phyloP scores from a whole-genome alignment of 2,113 vertebrate species.

The Phainopepla nitens region DNA sequence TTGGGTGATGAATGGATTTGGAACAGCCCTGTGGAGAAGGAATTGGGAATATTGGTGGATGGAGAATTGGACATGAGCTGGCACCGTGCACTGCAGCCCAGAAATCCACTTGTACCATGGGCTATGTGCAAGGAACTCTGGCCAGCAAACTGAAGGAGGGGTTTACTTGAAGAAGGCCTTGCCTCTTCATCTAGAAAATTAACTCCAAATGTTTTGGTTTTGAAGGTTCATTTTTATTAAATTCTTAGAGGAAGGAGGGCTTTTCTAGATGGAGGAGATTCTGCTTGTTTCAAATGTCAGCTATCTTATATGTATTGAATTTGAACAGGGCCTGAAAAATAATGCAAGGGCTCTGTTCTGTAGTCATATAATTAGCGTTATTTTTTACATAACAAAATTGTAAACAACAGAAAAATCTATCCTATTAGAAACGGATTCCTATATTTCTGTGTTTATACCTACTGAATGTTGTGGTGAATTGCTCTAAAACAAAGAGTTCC shows the following conservation, averaged over 20 bases:
- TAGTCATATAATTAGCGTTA: neutral
- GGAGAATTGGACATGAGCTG: neutral
- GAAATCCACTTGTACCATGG: neutral
- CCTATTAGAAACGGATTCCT: neutral
- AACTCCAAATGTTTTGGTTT: neutral
- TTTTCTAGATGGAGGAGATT: neutral
- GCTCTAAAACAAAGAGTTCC: neutral
- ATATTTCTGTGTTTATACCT: neutral
- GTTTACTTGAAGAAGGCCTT: neutral
- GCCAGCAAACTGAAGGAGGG: neutral
- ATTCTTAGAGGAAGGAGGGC: neutral
- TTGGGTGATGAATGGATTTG: neutral
- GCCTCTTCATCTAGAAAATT: neutral
- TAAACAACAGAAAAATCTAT: neutral
- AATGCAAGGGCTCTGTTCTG: neutral
- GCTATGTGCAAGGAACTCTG: rapidly evolving
- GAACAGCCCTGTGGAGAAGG: neutral
- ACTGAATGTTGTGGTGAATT: neutral
- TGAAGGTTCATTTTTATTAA: neutral
- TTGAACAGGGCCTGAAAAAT: neutral
- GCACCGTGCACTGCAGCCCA: neutral
- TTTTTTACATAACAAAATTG: neutral
- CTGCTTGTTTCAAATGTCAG: neutral
- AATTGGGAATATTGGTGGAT: rapidly evolving
- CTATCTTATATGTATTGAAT: neutral